Conservation (phyloP, 2,888 invertebrate species). For the Dusona sp. region DNA sequence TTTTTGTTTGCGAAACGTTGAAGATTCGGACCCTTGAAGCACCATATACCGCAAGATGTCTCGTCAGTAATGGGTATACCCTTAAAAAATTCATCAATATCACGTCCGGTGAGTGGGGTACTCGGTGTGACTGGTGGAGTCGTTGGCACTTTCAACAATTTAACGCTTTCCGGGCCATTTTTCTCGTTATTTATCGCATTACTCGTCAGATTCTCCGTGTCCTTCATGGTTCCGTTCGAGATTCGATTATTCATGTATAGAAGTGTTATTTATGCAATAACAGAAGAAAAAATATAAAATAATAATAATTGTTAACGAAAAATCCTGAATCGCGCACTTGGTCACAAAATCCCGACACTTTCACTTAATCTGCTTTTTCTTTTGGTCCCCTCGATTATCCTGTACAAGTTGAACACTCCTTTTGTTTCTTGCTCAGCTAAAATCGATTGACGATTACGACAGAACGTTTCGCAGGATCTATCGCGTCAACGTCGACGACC, state of each 20-base stretch:
- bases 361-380: slow-evolving; percentile 19
- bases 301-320: background rate
- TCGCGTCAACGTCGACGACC: slow-evolving; percentile 30
- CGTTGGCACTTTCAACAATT: slow-evolving; percentile 77
- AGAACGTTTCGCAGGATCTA: slow-evolving; percentile 43
- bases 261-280: background rate
- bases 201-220: slow-evolving; percentile 74
- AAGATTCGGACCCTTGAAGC: slow-evolving; percentile 86
- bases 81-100: slow-evolving; percentile 84
- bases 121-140: slow-evolving; percentile 75
- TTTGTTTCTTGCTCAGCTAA: background rate
- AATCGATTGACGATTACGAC: slow-evolving; percentile 10
- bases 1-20: slow-evolving; percentile 88
- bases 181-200: slow-evolving; percentile 76
- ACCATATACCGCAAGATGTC: slow-evolving; percentile 88
- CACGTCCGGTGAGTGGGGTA: slow-evolving; percentile 73
- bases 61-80: slow-evolving; percentile 87
- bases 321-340: slow-evolving; percentile 12
- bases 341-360: slow-evolving; percentile 15
- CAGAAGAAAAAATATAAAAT: background rate
- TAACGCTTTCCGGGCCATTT: slow-evolving; percentile 81
- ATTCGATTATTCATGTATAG: slow-evolving; percentile 40
- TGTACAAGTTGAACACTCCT: too few relatives aligned
- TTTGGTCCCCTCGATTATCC: background rate
- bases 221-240: slow-evolving; percentile 72